Base-by-base conservation (phyloP, 30 jellyfish, hydroid and myxozoan genomes). In the Hydractinia symbiolongicarpus region DNA sequence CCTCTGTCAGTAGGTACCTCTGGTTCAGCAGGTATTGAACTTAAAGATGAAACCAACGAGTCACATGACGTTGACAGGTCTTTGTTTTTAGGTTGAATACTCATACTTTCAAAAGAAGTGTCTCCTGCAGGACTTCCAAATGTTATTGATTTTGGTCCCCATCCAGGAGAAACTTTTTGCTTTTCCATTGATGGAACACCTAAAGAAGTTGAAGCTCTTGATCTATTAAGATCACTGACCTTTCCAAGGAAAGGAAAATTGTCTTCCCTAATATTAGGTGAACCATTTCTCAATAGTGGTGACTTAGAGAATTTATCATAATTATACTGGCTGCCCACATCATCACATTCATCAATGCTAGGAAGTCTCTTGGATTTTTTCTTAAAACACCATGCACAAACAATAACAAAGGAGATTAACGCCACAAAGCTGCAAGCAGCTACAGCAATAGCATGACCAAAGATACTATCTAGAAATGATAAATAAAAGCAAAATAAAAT, bases 321-420 rank as follows among this genome's bases (percentile, higher is more conserved):
- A 52, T 40, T 91, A 4, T 21, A 72, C 13, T 84, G 88, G 16
- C 70, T 79, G 5, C 62, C 89, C 15, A 67, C 96, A n/a, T 89
- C 95, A 15, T 79, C 91, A 7, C 66, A 74, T 9, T 54, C 86
- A 57, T 50, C 81, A 21, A 9, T 10, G 52, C 75, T 73, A 13
- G n/a, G 20, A 9, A 9, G 11, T 13, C 19, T 9, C 51, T 73
- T 73, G 6, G 53, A 11, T 17, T 84, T 84, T 72, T 72, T 84
- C 76, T 81, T 84, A 92, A 78, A 89, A 77, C 96, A 89, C 76
- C 86, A 89, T 9, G 91, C 66, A 71, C 96, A 89, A 50, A 89
- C 53, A 9, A 71, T 86, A 21, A 79, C 64, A 70, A 84, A 84
- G 14, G 88, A 55, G 0, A 81, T 15, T 67, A 76, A 54, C 60